These are phyloP conservation scores for Maniola jurtina DNA, from an alignment of 1,140 invertebrate species.

Conservation along the genomic window DNA sequence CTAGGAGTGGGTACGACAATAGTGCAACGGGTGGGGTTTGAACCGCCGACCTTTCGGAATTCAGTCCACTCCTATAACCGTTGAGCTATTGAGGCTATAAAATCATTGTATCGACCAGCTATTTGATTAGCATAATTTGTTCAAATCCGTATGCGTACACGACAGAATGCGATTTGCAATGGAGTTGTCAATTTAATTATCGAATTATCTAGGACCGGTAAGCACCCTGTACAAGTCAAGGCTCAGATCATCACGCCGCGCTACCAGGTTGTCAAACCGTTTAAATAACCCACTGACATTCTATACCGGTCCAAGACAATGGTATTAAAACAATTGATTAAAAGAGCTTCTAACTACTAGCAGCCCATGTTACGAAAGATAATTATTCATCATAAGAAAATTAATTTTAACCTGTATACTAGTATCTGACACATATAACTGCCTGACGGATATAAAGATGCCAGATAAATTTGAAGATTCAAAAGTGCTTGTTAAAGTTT, in stretches of 20 bases:
- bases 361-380: conserved; percentile 2
- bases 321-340: conserved; percentile 8
- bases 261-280: conserved; percentile 15
- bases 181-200: conserved; percentile 12
- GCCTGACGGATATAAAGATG: too few species aligned
- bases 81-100: too few species aligned
- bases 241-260: conserved; percentile 16
- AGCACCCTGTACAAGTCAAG: conserved; percentile 12
- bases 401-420: too few species aligned
- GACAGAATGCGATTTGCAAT: conserved; percentile 2
- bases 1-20: too few species aligned
- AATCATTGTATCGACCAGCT: neutral
- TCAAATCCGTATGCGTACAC: conserved; percentile 2
- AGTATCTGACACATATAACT: too few species aligned
- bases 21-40: too few species aligned
- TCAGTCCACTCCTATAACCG: too few species aligned
- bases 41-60: too few species aligned
- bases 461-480: too few species aligned
- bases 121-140: conserved; percentile 1
- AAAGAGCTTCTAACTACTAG: neutral
- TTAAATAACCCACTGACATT: conserved; percentile 22
- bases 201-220: conserved; percentile 11
- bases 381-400: neutral
- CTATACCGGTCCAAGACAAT: conserved; percentile 23
- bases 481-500: too few species aligned